These are phyloP conservation scores for Cololabis saira DNA, from an alignment of 2,113 vertebrate species.

Conservation along the genomic window DNA sequence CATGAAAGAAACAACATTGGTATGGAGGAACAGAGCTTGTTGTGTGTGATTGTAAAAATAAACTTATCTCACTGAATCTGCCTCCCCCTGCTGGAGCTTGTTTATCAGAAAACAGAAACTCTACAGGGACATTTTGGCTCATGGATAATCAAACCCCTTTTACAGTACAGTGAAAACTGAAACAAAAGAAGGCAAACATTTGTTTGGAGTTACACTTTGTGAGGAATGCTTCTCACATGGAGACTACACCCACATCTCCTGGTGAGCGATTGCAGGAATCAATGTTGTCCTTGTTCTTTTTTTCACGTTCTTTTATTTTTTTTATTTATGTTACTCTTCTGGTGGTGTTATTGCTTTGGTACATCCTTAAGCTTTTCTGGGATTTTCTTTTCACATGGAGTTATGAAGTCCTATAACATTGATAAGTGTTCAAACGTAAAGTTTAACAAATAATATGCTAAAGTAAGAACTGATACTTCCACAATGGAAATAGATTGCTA, in stretches of 20 bases:
- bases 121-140: conserved; percentile 39
- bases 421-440: no score
- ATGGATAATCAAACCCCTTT: conserved; percentile 46
- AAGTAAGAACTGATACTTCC: no score
- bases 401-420: background rate
- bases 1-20: background rate
- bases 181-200: conserved; percentile 16
- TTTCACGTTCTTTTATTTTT: conserved; percentile 18
- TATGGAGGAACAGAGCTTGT: conserved; percentile 7
- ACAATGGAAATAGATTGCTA: no score
- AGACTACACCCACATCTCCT: conserved; percentile 5
- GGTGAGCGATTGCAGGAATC: conserved; percentile 18
- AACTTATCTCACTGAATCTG: conserved; percentile 17
- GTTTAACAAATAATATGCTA: no score
- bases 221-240: conserved; percentile 24
- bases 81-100: conserved; percentile 35
- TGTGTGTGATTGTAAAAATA: conserved; percentile 50
- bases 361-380: conserved; percentile 3
- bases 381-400: conserved; percentile 12
- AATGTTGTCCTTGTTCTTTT: conserved; percentile 25
- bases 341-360: conserved; percentile 15
- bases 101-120: conserved; percentile 37
- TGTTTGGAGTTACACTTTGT: conserved; percentile 17
- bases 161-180: conserved; percentile 20
- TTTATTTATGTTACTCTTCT: conserved; percentile 20